Evolutionary conservation across 1,140 invertebrate species (phyloP).

Genomic region (Drosophila mauritiana): DNA sequence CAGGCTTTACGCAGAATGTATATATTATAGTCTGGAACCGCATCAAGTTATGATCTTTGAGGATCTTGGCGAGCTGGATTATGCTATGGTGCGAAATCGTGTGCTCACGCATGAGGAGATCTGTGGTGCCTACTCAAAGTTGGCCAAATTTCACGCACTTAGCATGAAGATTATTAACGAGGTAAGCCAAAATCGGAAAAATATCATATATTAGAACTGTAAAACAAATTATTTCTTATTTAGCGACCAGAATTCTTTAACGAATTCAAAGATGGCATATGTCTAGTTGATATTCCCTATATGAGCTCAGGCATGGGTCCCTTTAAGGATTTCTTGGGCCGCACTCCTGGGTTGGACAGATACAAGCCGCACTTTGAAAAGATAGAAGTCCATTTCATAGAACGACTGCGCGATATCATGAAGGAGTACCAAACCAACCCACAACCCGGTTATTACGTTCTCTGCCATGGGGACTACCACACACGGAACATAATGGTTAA

Average conservation of each 20-base stretch:
- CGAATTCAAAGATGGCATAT: slow-evolving; percentile 28
- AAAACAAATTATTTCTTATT: not conserved
- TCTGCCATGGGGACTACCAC: slow-evolving; percentile 69
- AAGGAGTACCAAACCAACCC: slow-evolving; percentile 45
- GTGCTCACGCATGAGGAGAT: slow-evolving; percentile 34
- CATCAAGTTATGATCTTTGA: slow-evolving; percentile 59
- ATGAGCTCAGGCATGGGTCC: slow-evolving; percentile 20
- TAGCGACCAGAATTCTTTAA: slow-evolving; percentile 42
- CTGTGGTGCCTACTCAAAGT: slow-evolving; percentile 26
- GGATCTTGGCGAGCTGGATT: slow-evolving; percentile 57
- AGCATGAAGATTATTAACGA: slow-evolving; percentile 54
- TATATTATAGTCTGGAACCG: slow-evolving; percentile 51
- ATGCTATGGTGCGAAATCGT: slow-evolving; percentile 45
- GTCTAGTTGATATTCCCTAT: slow-evolving; percentile 24
- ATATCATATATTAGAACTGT: not conserved
- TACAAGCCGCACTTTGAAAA: slow-evolving; percentile 50
- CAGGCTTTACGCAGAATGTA: slow-evolving; percentile 28
- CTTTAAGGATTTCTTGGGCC: slow-evolving; percentile 39
- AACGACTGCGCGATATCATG: slow-evolving; percentile 1
- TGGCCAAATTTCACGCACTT: slow-evolving; percentile 63
- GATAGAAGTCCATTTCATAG: slow-evolving; percentile 2
- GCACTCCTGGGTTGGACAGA: slow-evolving; percentile 45
- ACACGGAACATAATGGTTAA: slow-evolving; percentile 67
- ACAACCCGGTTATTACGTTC: slow-evolving; percentile 40
- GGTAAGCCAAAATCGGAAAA: slow-evolving; percentile 2